phyloP scores from a whole-genome alignment of 2,797 vertebrate genomes.

The Gymnoscopelus microlampas region DNA sequence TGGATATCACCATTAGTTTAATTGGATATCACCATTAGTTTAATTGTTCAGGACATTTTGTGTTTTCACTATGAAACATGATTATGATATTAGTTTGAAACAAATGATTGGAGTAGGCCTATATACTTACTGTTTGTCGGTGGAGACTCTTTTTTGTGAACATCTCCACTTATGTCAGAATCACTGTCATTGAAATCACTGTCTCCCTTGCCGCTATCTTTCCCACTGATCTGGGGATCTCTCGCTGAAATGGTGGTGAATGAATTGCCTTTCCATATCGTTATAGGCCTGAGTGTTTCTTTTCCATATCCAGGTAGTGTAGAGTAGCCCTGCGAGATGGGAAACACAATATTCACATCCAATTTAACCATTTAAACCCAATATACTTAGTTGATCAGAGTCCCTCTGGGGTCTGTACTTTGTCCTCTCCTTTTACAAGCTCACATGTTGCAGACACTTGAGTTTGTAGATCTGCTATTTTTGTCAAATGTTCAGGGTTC shows the following conservation, averaged over 20 bases:
- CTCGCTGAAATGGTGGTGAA: slow-evolving; percentile 92
- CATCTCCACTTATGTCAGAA: slow-evolving; percentile 94
- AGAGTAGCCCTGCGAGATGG: slow-evolving; percentile 83
- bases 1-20: no score
- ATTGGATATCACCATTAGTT: no score
- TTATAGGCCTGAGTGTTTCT: slow-evolving; percentile 86
- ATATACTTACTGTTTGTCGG: slow-evolving; percentile 80
- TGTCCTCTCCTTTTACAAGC: no score
- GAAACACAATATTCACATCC: slow-evolving; percentile 1
- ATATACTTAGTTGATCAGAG: neutral
- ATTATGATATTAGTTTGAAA: neutral
- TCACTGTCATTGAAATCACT: slow-evolving; percentile 99
- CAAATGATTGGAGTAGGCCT: neutral
- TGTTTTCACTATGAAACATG: neutral
- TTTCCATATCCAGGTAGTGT: slow-evolving; percentile 88
- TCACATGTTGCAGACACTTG: no score
- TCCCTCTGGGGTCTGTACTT: no score
- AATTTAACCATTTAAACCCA: no score
- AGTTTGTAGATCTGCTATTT: no score
- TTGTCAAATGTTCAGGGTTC: no score
- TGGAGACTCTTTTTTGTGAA: slow-evolving; percentile 90
- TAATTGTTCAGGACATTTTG: neutral
- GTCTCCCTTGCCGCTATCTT: slow-evolving; percentile 98
- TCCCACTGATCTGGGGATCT: slow-evolving; percentile 96
- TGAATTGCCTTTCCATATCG: slow-evolving; percentile 96